These are phyloP conservation scores for Phrixothrix hirtus DNA, from an alignment of 2,888 invertebrate species.

Conservation along the genomic window DNA sequence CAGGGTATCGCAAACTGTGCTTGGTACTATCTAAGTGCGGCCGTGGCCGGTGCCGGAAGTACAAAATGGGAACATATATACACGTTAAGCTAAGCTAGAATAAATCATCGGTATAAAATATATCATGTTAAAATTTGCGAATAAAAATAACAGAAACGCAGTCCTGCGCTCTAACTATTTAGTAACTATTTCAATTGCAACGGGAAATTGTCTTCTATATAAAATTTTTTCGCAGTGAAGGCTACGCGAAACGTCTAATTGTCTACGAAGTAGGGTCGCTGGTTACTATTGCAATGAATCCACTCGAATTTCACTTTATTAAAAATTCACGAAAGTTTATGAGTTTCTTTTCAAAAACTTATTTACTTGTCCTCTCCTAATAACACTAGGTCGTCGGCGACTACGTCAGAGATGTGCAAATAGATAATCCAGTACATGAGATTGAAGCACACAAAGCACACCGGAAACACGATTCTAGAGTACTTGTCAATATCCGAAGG, in stretches of 20 bases:
- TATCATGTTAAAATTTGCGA: conserved; percentile 33
- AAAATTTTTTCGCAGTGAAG: conserved; percentile 37
- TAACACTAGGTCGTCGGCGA: conserved; percentile 89
- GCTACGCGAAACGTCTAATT: conserved; percentile 31
- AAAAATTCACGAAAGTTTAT: conserved; percentile 46
- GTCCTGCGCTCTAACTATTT: conserved; percentile 29
- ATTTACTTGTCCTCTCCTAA: conserved; percentile 70
- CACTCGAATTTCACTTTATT: conserved; percentile 41
- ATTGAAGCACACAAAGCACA: conserved; percentile 98
- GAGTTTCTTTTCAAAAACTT: conserved; percentile 38
- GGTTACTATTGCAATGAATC: conserved; percentile 44
- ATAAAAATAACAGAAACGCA: conserved; percentile 35
- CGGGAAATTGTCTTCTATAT: conserved; percentile 36
- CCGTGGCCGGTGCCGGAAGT: conserved; percentile 39
- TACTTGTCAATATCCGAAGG: conserved; percentile 99
- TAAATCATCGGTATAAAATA: conserved; percentile 36
- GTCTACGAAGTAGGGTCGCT: conserved; percentile 42
- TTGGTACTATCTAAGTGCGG: conserved; percentile 31
- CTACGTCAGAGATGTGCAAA: conserved; percentile 93
- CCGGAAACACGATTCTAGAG: conserved; percentile 96
- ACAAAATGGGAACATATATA: conserved; percentile 42
- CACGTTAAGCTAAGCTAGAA: conserved; percentile 38
- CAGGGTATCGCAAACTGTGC: conserved; percentile 30
- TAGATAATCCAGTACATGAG: conserved; percentile 98
- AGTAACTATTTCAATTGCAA: conserved; percentile 33